Evolutionary conservation across 2,888 invertebrate genomes (phyloP), one percentile per base, ranked within the genome.

Genomic region (Lutraria lutraria): DNA sequence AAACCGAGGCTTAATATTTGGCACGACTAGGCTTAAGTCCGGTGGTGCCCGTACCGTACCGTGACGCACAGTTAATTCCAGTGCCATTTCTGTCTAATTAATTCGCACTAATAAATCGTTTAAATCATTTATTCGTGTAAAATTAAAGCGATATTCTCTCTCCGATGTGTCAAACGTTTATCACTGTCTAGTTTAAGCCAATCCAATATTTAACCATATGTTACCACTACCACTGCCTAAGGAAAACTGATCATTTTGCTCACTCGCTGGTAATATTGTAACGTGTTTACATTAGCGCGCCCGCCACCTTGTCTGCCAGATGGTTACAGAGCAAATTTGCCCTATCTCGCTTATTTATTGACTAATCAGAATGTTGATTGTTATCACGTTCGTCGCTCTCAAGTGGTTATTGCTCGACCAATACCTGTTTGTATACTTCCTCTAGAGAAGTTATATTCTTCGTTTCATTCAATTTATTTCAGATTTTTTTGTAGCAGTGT

Each of bases 321-420:
- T 95, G 95, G 94, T 94, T 93, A 92, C 92, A 92, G 94, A 93
- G 93, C 93, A 94, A 94, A 95, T 94, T 95, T 95, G 94, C 93
- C 92, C 92, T 94, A 94, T 94, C 94, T 93, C 92, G 93, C 94
- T 93, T 95, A 94, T 95, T 95, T 95, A 95, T 95, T 95, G 95
- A 95, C 95, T 95, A 94, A 95, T 95, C 95, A 85, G 63, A 60
- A 31, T 53, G 81, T 52, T 83, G 88, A 90, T 88, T 85, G 87
- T 53, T 85, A 89, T 89, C 87, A 83, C 85, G 81, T 88, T 88
- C 85, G 85, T 53, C 72, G 29, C 54, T 54, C 84, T 84, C 84
- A 84, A 84, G 84, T 84, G 84, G 84, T 84, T 84, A 84, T 84
- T 72, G 53, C 53, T 76, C 76, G 72, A 52, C 72, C 83, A 76